A percentile compares a stretch with the other conserved stretches of the same genome.
Evolutionary conservation across 1,140 invertebrate genomes (phyloP).

Genomic region (Drosophila littoralis): DNA sequence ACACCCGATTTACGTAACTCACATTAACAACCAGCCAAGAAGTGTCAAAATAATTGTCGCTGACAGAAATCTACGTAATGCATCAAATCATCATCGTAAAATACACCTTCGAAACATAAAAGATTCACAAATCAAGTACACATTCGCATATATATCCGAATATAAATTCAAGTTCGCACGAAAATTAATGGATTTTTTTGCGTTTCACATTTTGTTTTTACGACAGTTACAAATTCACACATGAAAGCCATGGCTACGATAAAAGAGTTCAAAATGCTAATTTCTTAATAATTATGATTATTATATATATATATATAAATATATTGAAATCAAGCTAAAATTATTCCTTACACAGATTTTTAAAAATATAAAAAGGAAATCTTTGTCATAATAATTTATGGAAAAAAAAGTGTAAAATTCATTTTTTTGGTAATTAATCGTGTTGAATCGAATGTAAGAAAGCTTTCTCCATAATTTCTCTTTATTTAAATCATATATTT

Average conservation of each 20-base stretch:
- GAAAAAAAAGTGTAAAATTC: too few relatives aligned
- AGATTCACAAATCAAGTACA: conserved; percentile 29
- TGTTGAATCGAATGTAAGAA: too few relatives aligned
- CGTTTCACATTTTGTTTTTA: conserved; percentile 24
- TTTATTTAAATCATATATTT: too few relatives aligned
- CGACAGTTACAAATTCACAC: conserved; percentile 33
- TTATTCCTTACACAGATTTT: not conserved
- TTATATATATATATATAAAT: too few relatives aligned
- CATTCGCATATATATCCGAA: conserved; percentile 13
- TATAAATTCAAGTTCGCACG: conserved; percentile 60
- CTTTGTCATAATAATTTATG: not conserved
- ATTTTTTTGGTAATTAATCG: too few relatives aligned
- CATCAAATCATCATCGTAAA: conserved; percentile 54
- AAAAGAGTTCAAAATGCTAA: conserved; percentile 14
- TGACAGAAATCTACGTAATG: conserved; percentile 65
- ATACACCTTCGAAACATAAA: conserved; percentile 37
- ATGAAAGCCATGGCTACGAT: conserved; percentile 25
- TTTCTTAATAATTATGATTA: not conserved
- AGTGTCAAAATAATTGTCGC: conserved; percentile 75
- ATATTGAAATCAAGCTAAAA: not conserved
- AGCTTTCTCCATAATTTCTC: too few relatives aligned
- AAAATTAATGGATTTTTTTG: conserved; percentile 38
- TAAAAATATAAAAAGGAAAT: not conserved
- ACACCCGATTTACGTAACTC: conserved; percentile 74
- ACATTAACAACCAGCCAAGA: conserved; percentile 49